Base-by-base conservation (phyloP, 2,113 vertebrate species). In the Camelus bactrianus region DNA sequence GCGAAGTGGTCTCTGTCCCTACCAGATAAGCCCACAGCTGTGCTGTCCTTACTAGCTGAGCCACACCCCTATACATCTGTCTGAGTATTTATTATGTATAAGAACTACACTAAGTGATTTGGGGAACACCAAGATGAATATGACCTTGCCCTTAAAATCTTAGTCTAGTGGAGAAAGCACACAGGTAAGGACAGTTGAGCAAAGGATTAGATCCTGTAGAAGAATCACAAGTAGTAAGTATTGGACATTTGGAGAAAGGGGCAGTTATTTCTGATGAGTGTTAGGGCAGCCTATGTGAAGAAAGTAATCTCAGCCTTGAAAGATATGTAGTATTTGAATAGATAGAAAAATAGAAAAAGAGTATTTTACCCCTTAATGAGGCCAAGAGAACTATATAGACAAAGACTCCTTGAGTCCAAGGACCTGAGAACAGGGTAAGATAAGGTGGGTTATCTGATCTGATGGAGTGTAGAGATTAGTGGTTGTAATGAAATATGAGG, bases 301-400 rank as follows among this genome's bases (percentile, higher is more conserved):
- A 81, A 54, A 65, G 35, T 20, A 46, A 32, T 26, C 48, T 93
- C n/a, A 93, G 42, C 22, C 42, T 91, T 86, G 67, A 93, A 50
- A 65, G n/a, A 79, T n/a, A 54, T 32, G 17, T 65, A 81, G 60
- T 32, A 82, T 94, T 94, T 52, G 28, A 92, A 87, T 62, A 70
- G 48, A 16, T 96, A 50, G 79, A 69, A 92, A 94, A 93, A 32
- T 50, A 94, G 52, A 15, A 69, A 91, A 89, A 86, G 4, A 42
- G 8, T 60, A 38, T 73, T 79, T 26, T 62, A 35, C 56, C 30
- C 17, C 14, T 3, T 69, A 38, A 48, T 12, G 22, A 84, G 42
- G 16, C 42, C 50, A 81, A 80, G 42, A 76, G 42, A 88, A 72
- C 42, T 50, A 92, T 54, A 72, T 52, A 58, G 70, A 70, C 58